Percentiles rank a stretch among this genome's conserved stretches.
phyloP scores from a whole-genome alignment of 2,888 invertebrate genomes.

The Omphaloscelis lunosa region DNA sequence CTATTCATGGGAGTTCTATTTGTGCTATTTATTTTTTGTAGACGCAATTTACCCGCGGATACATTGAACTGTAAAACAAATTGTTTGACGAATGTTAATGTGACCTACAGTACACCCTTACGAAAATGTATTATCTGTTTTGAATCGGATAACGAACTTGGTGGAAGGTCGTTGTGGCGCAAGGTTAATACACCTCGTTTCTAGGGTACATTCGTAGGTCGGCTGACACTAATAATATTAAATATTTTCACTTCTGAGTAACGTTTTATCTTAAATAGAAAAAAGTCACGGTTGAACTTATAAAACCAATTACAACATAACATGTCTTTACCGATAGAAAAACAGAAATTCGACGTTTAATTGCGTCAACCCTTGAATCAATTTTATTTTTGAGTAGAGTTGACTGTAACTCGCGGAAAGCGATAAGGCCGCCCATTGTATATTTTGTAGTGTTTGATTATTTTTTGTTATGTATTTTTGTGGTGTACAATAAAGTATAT shows the following conservation, averaged over 20 bases:
- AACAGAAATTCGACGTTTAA: not conserved
- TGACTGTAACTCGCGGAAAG: not conserved
- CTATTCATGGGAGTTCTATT: conserved; percentile 42
- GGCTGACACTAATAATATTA: conserved; percentile 54
- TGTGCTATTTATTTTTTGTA: conserved; percentile 38
- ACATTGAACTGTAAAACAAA: conserved; percentile 46
- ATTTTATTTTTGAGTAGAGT: not conserved
- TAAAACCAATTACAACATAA: conserved; percentile 4
- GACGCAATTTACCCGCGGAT: conserved; percentile 30
- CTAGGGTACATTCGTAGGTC: conserved; percentile 80
- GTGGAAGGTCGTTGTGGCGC: conserved; percentile 78
- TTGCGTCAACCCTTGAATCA: not conserved
- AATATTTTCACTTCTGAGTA: conserved; percentile 26
- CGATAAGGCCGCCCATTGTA: too few relatives aligned
- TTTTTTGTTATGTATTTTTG: too few relatives aligned
- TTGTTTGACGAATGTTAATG: conserved; percentile 55
- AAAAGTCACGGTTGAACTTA: conserved; percentile 8
- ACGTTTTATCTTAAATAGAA: conserved; percentile 16
- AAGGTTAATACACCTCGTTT: conserved; percentile 84
- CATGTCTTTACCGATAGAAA: not conserved
- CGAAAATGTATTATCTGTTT: conserved; percentile 75
- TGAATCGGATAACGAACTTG: conserved; percentile 79
- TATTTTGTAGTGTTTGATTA: too few relatives aligned
- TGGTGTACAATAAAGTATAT: too few relatives aligned
- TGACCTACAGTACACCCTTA: conserved; percentile 67